A percentile compares a stretch with the other conserved stretches of the same genome.
Evolutionary conservation across 2,797 vertebrate species (phyloP).

Genomic region (Semotilus atromaculatus): DNA sequence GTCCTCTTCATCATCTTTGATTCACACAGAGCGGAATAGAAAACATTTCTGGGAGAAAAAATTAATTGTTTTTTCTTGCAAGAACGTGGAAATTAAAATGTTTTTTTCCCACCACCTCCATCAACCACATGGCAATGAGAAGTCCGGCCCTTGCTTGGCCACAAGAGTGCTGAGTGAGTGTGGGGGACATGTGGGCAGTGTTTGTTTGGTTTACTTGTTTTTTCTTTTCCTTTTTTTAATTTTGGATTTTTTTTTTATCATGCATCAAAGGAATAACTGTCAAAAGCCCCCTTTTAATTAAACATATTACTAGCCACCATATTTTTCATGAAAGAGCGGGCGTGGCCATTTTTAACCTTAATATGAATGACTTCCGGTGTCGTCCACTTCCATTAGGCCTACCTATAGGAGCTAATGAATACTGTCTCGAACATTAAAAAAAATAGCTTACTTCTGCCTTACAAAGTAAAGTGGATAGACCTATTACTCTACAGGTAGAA

Average conservation of each 20-base stretch:
- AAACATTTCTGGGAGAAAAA: slow-evolving; percentile 27
- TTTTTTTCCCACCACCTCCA: slow-evolving; percentile 22
- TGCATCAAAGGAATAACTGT: slow-evolving; percentile 33
- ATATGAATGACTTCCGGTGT: background rate
- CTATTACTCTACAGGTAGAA: background rate
- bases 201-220: slow-evolving; percentile 45
- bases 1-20: slow-evolving; percentile 29
- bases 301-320: background rate
- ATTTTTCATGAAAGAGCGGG: background rate
- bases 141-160: slow-evolving; percentile 39
- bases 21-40: slow-evolving; percentile 25
- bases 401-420: background rate
- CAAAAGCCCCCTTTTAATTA: slow-evolving; percentile 20
- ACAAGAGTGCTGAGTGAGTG: slow-evolving; percentile 54
- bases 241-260: slow-evolving; percentile 22
- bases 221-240: slow-evolving; percentile 37
- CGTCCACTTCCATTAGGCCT: background rate
- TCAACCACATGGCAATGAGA: slow-evolving; percentile 23
- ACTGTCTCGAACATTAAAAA: background rate
- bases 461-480: background rate
- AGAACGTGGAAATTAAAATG: slow-evolving; percentile 47
- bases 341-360: background rate
- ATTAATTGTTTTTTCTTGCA: background rate
- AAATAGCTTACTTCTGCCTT: background rate
- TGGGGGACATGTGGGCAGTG: slow-evolving; percentile 33